These are phyloP conservation scores for Plutomurus gul DNA, from an alignment of 1,140 invertebrate genomes.

Conservation along the genomic window DNA sequence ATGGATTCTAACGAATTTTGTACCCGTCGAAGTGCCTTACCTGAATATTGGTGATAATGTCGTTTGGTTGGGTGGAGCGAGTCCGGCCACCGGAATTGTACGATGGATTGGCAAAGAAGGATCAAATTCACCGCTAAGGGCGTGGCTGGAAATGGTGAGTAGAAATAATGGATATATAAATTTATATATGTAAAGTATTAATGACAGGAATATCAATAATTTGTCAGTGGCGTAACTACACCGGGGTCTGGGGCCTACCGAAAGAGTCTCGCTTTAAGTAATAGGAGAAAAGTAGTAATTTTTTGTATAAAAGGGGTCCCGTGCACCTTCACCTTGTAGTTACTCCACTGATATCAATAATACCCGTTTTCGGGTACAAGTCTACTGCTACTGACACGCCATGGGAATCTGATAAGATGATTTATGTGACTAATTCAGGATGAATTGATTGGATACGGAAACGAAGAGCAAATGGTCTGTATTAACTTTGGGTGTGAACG, in stretches of 20 bases:
- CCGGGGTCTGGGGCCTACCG: too few relatives aligned
- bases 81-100: conserved; percentile 29
- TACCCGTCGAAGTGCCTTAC: background rate
- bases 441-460: conserved; percentile 34
- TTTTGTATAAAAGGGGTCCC: too few relatives aligned
- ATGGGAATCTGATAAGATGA: background rate
- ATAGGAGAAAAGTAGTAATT: too few relatives aligned
- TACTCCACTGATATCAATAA: too few relatives aligned
- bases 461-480: conserved; percentile 15
- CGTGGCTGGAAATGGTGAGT: conserved; percentile 31
- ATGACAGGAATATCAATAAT: too few relatives aligned
- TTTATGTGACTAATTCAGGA: background rate
- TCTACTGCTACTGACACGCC: background rate
- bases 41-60: conserved; percentile 34
- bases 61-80: conserved; percentile 33
- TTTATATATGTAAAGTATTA: background rate
- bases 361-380: background rate
- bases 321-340: too few relatives aligned
- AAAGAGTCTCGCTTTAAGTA: too few relatives aligned
- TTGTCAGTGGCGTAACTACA: too few relatives aligned
- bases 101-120: conserved; percentile 32
- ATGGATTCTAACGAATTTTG: background rate
- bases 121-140: conserved; percentile 7
- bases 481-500: conserved; percentile 32
- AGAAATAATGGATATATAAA: background rate